These are phyloP conservation scores for Trichopoda pennipes DNA, from an alignment of 2,888 invertebrate genomes.

Conservation along the genomic window DNA sequence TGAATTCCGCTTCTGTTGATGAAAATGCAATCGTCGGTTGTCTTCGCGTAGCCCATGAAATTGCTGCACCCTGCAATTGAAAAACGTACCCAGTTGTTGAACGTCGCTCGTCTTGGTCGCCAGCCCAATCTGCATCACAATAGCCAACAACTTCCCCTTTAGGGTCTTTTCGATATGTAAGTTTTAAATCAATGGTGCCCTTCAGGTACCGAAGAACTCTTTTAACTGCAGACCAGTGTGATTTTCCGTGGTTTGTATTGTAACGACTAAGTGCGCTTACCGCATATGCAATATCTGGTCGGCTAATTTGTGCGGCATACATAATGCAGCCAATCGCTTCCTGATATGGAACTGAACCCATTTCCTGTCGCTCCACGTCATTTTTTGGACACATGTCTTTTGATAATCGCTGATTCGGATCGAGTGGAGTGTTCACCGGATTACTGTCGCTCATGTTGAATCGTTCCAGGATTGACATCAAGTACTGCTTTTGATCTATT, in stretches of 20 bases:
- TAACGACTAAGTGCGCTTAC: slow-evolving; percentile 48
- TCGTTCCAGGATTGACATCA: slow-evolving; percentile 35
- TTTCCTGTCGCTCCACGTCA: slow-evolving; percentile 6
- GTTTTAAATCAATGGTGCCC: slow-evolving; percentile 7
- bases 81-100: slow-evolving; percentile 58
- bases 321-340: slow-evolving; percentile 28
- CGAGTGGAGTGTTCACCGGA: slow-evolving; percentile 25
- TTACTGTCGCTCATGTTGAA: slow-evolving; percentile 39
- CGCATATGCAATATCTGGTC: slow-evolving; percentile 39
- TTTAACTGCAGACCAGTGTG: slow-evolving; percentile 49
- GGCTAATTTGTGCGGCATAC: slow-evolving; percentile 13
- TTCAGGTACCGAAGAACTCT: slow-evolving; percentile 55
- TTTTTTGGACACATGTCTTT: slow-evolving; percentile 42
- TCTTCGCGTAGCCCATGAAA: slow-evolving; percentile 55
- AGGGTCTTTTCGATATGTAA: slow-evolving; percentile 19
- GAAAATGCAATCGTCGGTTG: slow-evolving; percentile 52
- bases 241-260: slow-evolving; percentile 51
- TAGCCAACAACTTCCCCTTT: slow-evolving; percentile 17
- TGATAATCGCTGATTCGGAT: slow-evolving; percentile 48
- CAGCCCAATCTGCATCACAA: slow-evolving; percentile 37
- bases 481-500: slow-evolving; percentile 63
- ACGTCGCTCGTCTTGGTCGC: slow-evolving; percentile 35
- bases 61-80: slow-evolving; percentile 38
- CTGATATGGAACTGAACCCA: slow-evolving; percentile 13
- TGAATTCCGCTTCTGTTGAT: slow-evolving; percentile 47